phyloP scores from a whole-genome alignment of 2,888 invertebrate species.

The Dicroscelio sp. region DNA sequence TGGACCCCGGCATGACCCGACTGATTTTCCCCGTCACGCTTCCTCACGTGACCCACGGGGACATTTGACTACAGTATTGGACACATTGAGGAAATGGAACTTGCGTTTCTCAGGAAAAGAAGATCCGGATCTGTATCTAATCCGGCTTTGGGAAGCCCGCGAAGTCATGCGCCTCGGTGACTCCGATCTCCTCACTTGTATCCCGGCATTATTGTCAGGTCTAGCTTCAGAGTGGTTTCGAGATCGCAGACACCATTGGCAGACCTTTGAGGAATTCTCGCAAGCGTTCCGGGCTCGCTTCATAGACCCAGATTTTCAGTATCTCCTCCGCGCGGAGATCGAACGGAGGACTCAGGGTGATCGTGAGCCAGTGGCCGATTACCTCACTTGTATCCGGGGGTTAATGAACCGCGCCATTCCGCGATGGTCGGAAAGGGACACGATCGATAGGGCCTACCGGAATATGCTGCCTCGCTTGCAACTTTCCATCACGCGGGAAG shows the following conservation, averaged over 20 bases:
- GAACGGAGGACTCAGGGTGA: not conserved
- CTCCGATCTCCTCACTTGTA: not conserved
- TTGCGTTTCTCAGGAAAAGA: constrained; percentile 16
- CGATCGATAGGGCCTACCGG: not conserved
- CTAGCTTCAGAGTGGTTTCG: constrained; percentile 42
- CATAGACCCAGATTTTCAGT: not conserved
- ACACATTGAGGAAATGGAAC: not conserved
- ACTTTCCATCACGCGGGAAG: not conserved
- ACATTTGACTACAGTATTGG: no score
- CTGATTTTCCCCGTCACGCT: no score
- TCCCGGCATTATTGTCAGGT: not conserved
- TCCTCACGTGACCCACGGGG: no score
- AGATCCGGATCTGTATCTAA: constrained; percentile 27
- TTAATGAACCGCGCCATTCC: constrained; percentile 7
- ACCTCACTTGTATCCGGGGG: constrained; percentile 9
- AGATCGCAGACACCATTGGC: not conserved
- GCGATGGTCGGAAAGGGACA: not conserved
- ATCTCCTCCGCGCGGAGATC: not conserved
- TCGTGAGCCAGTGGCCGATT: not conserved
- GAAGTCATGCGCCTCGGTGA: not conserved
- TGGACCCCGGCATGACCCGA: no score
- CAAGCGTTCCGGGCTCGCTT: not conserved
- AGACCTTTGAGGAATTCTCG: constrained; percentile 4
- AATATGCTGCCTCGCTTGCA: not conserved
- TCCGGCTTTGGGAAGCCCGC: not conserved